Evolutionary conservation across 2,888 invertebrate genomes (phyloP), one percentile per base, ranked within the genome.

Genomic region (Drosophila yooni): DNA sequence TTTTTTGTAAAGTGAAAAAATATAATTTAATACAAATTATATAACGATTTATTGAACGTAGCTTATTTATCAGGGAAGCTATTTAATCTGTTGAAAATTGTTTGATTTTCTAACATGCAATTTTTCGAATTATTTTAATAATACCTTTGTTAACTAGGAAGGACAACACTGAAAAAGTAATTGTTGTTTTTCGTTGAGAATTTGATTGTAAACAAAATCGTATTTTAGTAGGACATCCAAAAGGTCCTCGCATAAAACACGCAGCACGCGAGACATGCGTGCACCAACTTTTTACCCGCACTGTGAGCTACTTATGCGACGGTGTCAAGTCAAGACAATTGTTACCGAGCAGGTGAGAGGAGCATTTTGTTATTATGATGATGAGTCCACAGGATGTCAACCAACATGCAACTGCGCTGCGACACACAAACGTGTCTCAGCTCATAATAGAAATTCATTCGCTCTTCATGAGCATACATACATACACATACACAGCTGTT

Each of bases 271-370:
- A 74, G 46, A 40, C 7, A 51, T 54, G 62, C 21, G 48, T 33
- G 43, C 33, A 62, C 27, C 63, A 46, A 67, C 59, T 60, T 70
- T 50, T 67, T 50, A 61, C 31, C 65, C 50, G 6, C 62, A 58
- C 65, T 58, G 38, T n/a, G 59, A 18, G 43, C 61, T 51, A n/a
- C 38, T 38, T 57, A 51, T 59, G 58, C 66, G 56, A 72, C 59
- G 66, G 67, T 88, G 88, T 70, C 85, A 74, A 78, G 64, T 70
- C 85, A 72, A 78, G 86, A 85, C 88, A 84, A 88, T 84, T 85
- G 86, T 62, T 81, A 76, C 79, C 29, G 27, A 3, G 11, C 40
- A 6, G 21, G 21, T 46, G 25, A 15, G 3, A 46, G 13, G 15
- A 25, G 60, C 76, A 85, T 84, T 88, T 88, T 85, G 76, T 81